Evolutionary conservation across 2,797 vertebrate genomes (phyloP).

Genomic region (Cyclopterus lumpus): DNA sequence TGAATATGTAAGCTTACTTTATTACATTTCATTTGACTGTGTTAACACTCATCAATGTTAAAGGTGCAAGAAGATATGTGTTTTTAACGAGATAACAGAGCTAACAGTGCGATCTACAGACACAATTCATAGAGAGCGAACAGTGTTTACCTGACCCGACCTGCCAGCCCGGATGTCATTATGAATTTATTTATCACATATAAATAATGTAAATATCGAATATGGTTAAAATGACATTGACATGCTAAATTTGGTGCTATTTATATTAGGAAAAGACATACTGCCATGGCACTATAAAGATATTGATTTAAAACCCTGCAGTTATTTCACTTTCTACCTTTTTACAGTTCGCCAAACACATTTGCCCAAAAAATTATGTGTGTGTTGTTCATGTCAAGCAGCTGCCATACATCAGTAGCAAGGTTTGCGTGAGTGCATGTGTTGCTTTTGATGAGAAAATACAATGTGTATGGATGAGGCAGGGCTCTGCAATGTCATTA

Average conservation of each 20-base stretch:
- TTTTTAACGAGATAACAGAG: no score
- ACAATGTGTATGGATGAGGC: background rate
- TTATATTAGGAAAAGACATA: background rate
- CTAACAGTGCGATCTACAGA: no score
- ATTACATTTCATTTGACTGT: background rate
- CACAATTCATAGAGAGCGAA: no score
- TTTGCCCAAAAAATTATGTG: background rate
- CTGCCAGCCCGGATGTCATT: background rate
- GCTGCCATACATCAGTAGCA: background rate
- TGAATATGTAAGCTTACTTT: background rate
- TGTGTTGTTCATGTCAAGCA: conserved; percentile 1
- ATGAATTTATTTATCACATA: no score
- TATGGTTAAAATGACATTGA: background rate
- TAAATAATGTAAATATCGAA: background rate
- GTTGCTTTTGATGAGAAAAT: conserved; percentile 18
- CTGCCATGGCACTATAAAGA: background rate
- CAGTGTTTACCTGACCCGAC: no score
- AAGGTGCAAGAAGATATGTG: no score
- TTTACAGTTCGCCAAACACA: background rate
- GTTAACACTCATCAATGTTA: background rate
- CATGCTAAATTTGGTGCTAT: background rate
- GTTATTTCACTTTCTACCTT: background rate
- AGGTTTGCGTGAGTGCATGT: background rate
- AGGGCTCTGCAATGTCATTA: conserved; percentile 12
- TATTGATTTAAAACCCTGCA: background rate